Base-by-base conservation (phyloP, 2,113 vertebrate genomes). In the Equus quagga region DNA sequence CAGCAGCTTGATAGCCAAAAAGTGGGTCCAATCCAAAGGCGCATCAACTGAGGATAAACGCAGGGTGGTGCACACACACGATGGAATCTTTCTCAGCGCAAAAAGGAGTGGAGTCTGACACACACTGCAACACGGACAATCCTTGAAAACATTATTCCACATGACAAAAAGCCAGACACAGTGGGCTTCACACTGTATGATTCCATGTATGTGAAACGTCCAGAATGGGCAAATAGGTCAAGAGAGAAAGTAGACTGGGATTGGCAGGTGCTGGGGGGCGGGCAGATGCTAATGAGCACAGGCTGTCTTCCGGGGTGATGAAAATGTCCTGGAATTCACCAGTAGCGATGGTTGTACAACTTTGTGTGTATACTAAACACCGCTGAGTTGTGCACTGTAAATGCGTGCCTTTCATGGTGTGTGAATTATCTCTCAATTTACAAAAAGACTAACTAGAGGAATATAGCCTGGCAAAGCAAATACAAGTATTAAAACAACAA, bases 401-500 rank as follows among this genome's bases (percentile, higher is more conserved):
- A 21, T 64, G 65, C 10, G 36, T 62, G 84, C 69, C 33, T 94
- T 91, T 92, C 75, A 28, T 85, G 10, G 6, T 28, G 8, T 70
- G 44, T 56, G 54, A 90, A 87, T 90, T 83, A 69, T 17, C 75
- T 78, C 62, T 81, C 65, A 89, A 44, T 41, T 75, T 7, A 21
- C 83, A 73, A 51, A 95, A 75, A 84, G 58, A 93, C 31, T 91
- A 97, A 78, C 44, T 11, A 93, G 44, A 49, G 6, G 23, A 2
- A 8, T 12, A 81, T 17, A 67, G 13, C 11, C 11, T 82, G 85
- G 51, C 44, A 90, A 92, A 96, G 44, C 23, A 90, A 94, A 86
- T 46, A 69, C 60, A 93, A 60, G 88, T 84, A 64, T 67, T 95
- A 94, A 89, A 91, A 21, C 8, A 93, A 88, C 5, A 84, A 64